Base-by-base conservation (phyloP, 2,888 invertebrate species). In the Stratiomys singularior region DNA sequence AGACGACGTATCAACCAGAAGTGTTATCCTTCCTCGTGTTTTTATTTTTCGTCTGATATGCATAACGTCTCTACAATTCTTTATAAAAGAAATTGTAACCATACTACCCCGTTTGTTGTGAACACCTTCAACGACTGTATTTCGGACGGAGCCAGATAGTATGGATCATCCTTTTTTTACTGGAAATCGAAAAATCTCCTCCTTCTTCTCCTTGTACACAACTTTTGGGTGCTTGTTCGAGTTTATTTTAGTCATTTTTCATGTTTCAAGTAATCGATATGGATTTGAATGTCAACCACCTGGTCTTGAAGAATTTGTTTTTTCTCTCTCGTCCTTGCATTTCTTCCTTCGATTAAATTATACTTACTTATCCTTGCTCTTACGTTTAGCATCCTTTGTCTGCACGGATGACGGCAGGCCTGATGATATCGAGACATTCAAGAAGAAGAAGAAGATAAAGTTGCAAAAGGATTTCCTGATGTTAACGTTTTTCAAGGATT, bases 231-330 rank as follows among this genome's bases (percentile, higher is more conserved):
- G 7, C 15, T 52, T 52, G 15, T 13, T 52, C 15, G 15, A n/a
- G 15, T 18, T 52, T 52, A 52, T 52, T 52, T 52, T 52, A n/a
- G 7, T 18, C 15, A 18, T 64, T 64, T 64, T 64, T 0, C 60
- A 23, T 64, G 18, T n/a, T 56, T n/a, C n/a, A 25, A 72, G 71
- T 72, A 72, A 72, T 72, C 71, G 71, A 72, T 72, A 72, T 28
- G 71, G 71, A 72, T 72, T 72, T 72, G 56, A 52, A 28, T 72
- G 71, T 72, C 71, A 72, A 72, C 9, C 71, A 72, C 71, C 71
- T 72, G 71, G 56, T 72, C 37, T 5, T 37, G 28, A 37, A 15
- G n/a, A 28, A 37, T 66, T 66, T 37, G 1, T 64, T n/a, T n/a
- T n/a, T n/a, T n/a, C n/a, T n/a, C n/a, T n/a, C n/a, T n/a, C 15